These are phyloP conservation scores for Oryzias woworae DNA, from an alignment of 2,113 vertebrate genomes.

Conservation along the genomic window DNA sequence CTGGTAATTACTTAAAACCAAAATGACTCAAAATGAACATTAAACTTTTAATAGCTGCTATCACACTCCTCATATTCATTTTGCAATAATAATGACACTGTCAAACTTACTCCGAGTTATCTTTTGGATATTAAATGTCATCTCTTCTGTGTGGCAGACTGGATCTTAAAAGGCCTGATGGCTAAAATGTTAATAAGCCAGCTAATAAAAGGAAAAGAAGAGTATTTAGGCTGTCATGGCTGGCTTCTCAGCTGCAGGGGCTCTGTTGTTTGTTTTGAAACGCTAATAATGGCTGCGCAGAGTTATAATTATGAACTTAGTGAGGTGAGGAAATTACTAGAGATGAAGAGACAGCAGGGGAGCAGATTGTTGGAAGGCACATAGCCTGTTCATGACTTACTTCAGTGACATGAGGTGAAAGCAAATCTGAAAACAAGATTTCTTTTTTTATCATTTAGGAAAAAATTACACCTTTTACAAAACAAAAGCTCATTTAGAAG, in stretches of 20 bases:
- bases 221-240: slow-evolving; percentile 69
- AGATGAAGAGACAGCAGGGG: slow-evolving; percentile 68
- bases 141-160: slow-evolving; percentile 39
- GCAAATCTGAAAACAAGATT: slow-evolving; percentile 48
- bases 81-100: slow-evolving; percentile 46
- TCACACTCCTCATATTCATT: slow-evolving; percentile 22
- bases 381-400: slow-evolving; percentile 48
- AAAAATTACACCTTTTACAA: background rate
- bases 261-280: slow-evolving; percentile 72
- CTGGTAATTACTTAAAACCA: slow-evolving; percentile 1
- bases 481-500: background rate
- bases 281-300: slow-evolving; percentile 67
- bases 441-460: slow-evolving; percentile 24
- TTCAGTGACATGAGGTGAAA: slow-evolving; percentile 42
- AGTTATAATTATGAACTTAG: slow-evolving; percentile 76
- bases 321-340: slow-evolving; percentile 73
- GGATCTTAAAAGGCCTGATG: slow-evolving; percentile 60
- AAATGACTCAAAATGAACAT: slow-evolving; percentile 20
- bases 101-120: slow-evolving; percentile 56
- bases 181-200: slow-evolving; percentile 70
- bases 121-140: slow-evolving; percentile 62
- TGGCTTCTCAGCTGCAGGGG: slow-evolving; percentile 66
- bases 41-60: slow-evolving; percentile 35
- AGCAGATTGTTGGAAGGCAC: slow-evolving; percentile 57
- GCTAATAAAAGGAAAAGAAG: slow-evolving; percentile 65